phyloP scores from a whole-genome alignment of 37 sponge, comb jelly and placozoan genomes.

The Spongia lamella region DNA sequence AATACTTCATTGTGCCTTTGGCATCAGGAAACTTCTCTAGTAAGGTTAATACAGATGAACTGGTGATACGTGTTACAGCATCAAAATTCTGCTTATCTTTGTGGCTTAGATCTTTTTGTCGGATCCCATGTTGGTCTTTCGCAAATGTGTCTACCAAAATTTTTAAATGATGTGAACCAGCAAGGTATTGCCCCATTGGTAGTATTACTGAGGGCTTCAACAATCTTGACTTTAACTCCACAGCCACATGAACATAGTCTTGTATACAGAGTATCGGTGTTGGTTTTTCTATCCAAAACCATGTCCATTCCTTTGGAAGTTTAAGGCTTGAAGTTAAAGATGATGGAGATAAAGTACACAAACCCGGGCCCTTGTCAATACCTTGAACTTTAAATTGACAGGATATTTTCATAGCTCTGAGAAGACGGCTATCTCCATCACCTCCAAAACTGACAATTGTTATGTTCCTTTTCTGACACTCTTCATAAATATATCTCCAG shows the following conservation, averaged over 20 bases:
- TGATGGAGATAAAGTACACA: not conserved
- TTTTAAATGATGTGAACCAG: not conserved
- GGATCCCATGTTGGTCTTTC: constrained; percentile 19
- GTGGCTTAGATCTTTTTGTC: constrained; percentile 30
- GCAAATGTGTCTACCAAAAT: not conserved
- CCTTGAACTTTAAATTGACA: not conserved
- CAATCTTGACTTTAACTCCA: constrained; percentile 27
- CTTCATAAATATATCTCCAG: constrained; percentile 5
- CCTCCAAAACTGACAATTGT: constrained; percentile 23
- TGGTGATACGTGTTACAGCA: constrained; percentile 1
- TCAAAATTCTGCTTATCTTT: constrained; percentile 40
- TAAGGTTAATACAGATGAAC: not conserved
- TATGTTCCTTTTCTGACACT: constrained; percentile 16
- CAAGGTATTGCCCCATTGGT: constrained; percentile 19
- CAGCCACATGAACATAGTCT: constrained; percentile 36
- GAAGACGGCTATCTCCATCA: constrained; percentile 28
- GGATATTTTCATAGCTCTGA: constrained; percentile 29
- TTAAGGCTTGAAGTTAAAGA: not conserved
- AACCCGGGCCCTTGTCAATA: not conserved
- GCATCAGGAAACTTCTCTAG: not conserved
- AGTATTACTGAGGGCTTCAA: constrained; percentile 31
- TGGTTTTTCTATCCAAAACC: constrained; percentile 5
- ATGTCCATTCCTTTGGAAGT: constrained; percentile 1
- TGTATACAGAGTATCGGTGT: constrained; percentile 10
- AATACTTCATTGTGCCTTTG: not conserved